Base-by-base conservation (phyloP, 2,113 vertebrate genomes). In the Daboia siamensis region DNA sequence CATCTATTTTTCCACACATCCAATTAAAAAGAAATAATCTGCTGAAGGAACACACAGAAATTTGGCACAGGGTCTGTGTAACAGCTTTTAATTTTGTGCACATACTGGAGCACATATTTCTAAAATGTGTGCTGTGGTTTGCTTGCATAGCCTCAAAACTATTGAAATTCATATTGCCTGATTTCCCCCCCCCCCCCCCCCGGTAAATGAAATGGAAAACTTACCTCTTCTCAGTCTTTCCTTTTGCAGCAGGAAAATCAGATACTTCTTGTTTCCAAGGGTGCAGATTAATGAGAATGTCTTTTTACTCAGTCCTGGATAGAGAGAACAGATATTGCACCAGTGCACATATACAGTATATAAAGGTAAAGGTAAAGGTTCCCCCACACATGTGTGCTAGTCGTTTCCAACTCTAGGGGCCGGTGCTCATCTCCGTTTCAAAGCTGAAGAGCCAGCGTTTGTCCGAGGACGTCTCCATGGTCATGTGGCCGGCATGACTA, bases 21-120 rank as follows among this genome's bases (percentile, higher is more conserved):
- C 17, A 33, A 10, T 55, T 88, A 12, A 0, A 0, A 26, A 10
- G 55, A 0, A 39, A 15, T 59, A 86, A 48, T 2, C 86, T 91
- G 86, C 61, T 90, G 39, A 92, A 84, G 33, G 9, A 12, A 3
- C 12, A 56, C 87, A 55, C 29, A 0, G 0, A 89, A 93, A 84
- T 54, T 15, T 51, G 51, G 91, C 88, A 39, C 55, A 86, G 85
- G 20, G 33, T 84, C 90, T 94, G 92, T 89, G 64, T 17, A 17
- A 15, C 23, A 48, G n/a, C 48, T 92, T 92, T 74, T 74, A 87
- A 69, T 87, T 88, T 92, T 92, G 39, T 86, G 56, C 85, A 48
- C 46, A 57, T 92, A 33, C n/a, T 74, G n/a, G n/a, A 39, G 46
- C 48, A 57, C 57, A 52, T 59, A 46, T 61, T 33, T 23, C 2